Conservation (phyloP, 2,113 vertebrate species). For the Myodes glareolus region DNA sequence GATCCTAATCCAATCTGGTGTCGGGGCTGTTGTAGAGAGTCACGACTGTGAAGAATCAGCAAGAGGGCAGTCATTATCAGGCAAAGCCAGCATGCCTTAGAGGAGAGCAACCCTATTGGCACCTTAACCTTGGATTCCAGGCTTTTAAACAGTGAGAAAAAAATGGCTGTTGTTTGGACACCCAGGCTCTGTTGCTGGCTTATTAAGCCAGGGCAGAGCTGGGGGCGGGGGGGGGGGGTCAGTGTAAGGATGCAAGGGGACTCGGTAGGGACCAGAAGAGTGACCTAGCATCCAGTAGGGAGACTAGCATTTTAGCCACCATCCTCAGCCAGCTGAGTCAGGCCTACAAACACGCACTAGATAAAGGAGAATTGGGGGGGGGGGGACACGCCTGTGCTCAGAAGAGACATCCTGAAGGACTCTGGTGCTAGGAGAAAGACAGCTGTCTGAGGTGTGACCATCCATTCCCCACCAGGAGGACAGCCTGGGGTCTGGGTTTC, state of each 20-base stretch:
- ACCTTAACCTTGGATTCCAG: background rate
- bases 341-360: background rate
- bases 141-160: background rate
- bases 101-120: background rate
- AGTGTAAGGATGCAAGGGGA: no score
- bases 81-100: background rate
- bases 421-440: background rate
- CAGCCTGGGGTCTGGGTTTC: background rate
- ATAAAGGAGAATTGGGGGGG: background rate
- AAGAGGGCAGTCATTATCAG: background rate
- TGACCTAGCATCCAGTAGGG: background rate
- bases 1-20: background rate
- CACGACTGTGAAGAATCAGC: background rate
- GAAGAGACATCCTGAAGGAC: background rate
- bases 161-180: background rate
- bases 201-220: background rate
- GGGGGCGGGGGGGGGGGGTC: no score
- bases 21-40: background rate
- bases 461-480: background rate
- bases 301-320: background rate
- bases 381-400: no score
- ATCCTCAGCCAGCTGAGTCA: background rate
- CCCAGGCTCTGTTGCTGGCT: background rate
- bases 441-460: background rate
- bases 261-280: background rate